Evolutionary conservation across 2,888 invertebrate genomes (phyloP).

Genomic region (Leptarthrus brevirostris): DNA sequence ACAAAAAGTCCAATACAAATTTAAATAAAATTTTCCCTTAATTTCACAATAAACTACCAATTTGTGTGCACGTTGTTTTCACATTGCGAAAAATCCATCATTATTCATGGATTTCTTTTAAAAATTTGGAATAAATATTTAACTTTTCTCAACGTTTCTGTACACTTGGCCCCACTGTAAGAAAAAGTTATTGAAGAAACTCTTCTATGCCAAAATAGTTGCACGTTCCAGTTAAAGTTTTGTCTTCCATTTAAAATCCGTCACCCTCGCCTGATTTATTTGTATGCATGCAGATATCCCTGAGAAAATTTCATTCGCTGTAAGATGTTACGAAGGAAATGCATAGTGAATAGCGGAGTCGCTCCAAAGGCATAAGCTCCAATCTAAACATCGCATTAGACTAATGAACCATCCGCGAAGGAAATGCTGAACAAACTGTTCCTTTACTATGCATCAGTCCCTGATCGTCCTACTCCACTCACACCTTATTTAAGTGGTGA

Average conservation of each 20-base stretch:
- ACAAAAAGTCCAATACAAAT: too few species aligned
- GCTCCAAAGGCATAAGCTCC: slow-evolving; percentile 44
- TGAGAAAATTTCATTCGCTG: slow-evolving; percentile 25
- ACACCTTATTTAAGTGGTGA: slow-evolving; percentile 2
- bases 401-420: slow-evolving; percentile 64
- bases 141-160: too few species aligned
- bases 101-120: too few species aligned
- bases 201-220: slow-evolving; percentile 2
- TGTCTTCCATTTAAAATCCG: slow-evolving; percentile 13
- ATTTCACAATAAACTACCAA: too few species aligned
- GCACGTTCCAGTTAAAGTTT: slow-evolving; percentile 27
- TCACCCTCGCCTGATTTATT: slow-evolving; percentile 27
- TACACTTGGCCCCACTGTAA: too few species aligned
- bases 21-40: too few species aligned
- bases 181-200: neutral
- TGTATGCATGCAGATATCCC: slow-evolving; percentile 36
- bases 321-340: slow-evolving; percentile 24
- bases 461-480: neutral
- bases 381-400: slow-evolving; percentile 65
- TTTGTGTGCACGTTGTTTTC: too few species aligned
- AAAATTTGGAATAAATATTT: too few species aligned
- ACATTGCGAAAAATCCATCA: too few species aligned
- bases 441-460: slow-evolving; percentile 23
- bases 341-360: neutral
- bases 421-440: slow-evolving; percentile 36